These are phyloP conservation scores for Platysternon megacephalum DNA, from an alignment of 2,113 vertebrate genomes.

Conservation along the genomic window DNA sequence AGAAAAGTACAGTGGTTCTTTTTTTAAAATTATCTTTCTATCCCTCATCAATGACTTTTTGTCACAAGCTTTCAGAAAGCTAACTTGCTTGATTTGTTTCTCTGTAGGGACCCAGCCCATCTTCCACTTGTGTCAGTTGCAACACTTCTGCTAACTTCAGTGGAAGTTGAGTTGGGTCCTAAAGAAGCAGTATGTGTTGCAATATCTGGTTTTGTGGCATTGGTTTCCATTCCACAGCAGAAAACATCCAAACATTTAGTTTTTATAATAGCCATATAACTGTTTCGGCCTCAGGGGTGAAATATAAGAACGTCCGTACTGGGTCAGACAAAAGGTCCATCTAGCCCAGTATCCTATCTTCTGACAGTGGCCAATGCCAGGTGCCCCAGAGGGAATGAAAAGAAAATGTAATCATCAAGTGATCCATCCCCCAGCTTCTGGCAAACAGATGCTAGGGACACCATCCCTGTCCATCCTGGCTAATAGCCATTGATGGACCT, in stretches of 20 bases:
- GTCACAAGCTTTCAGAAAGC: background rate
- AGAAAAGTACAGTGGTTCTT: background rate
- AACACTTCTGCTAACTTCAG: background rate
- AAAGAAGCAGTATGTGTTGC: background rate
- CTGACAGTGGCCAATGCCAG: too few species aligned
- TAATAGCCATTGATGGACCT: too few species aligned
- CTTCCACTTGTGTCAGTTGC: background rate
- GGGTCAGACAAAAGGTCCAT: background rate
- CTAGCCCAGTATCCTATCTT: background rate
- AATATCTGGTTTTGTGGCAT: background rate
- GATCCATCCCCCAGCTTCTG: too few species aligned
- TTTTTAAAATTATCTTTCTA: background rate
- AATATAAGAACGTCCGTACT: too few species aligned
- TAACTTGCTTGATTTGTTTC: background rate
- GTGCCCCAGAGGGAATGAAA: too few species aligned
- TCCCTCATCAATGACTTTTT: background rate
- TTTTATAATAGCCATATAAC: background rate
- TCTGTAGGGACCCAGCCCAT: accelerated
- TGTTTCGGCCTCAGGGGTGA: background rate
- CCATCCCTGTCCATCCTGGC: too few species aligned
- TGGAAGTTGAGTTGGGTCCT: background rate
- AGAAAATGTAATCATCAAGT: too few species aligned
- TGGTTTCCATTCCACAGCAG: background rate
- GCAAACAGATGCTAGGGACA: too few species aligned
- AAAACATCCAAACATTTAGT: background rate